phyloP scores from a whole-genome alignment of 2,113 vertebrate species.

The Rutilus rutilus region DNA sequence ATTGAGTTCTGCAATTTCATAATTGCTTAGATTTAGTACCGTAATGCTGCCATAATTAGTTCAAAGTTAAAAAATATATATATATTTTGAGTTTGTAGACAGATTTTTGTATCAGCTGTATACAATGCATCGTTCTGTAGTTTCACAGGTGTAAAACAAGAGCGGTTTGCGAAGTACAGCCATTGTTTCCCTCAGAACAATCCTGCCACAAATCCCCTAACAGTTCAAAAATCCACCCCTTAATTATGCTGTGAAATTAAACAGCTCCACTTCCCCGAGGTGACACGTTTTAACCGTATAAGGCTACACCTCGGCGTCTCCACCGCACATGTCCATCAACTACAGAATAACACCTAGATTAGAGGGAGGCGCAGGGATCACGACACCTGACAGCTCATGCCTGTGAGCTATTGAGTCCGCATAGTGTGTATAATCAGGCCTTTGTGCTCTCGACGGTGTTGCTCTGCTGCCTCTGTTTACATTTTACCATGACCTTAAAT shows the following conservation, averaged over 20 bases:
- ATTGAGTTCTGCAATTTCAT: background rate
- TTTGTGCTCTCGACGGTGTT: conserved; percentile 43
- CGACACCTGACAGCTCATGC: conserved; percentile 54
- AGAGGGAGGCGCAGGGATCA: conserved; percentile 42
- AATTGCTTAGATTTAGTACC: background rate
- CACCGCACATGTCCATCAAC: conserved; percentile 65
- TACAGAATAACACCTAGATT: conserved; percentile 61
- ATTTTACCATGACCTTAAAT: conserved; percentile 40
- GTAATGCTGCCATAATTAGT: too few species aligned
- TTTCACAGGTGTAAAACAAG: background rate
- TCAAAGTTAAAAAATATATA: too few species aligned
- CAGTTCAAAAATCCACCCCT: conserved; percentile 40
- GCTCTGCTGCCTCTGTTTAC: conserved; percentile 48
- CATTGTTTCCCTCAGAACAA: conserved; percentile 9
- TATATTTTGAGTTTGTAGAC: too few species aligned
- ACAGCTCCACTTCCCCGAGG: conserved; percentile 57
- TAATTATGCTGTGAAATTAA: conserved; percentile 52
- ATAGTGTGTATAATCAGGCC: conserved; percentile 29
- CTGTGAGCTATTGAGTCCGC: conserved; percentile 53
- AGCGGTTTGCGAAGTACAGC: background rate
- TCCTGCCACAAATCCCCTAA: conserved; percentile 41
- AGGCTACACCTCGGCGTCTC: conserved; percentile 36
- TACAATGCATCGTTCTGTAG: background rate
- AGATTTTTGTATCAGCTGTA: background rate
- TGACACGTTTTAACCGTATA: conserved; percentile 54